Percentiles rank a stretch among this genome's conserved stretches.
These are phyloP conservation scores for Zenarchopterus dispar DNA, from an alignment of 2,797 vertebrate species.

Conservation along the genomic window DNA sequence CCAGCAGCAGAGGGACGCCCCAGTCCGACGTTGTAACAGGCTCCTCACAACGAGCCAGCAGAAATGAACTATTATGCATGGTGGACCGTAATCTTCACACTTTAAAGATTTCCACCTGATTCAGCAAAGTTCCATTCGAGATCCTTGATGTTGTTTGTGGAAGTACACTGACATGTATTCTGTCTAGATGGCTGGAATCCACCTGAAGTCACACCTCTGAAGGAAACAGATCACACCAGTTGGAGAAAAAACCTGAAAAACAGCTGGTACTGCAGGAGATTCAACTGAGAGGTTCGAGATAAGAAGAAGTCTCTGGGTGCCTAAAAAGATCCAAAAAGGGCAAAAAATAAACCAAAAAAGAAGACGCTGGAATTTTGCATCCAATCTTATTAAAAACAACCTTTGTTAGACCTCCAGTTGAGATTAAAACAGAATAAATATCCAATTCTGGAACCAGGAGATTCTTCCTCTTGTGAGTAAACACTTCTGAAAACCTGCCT, in stretches of 20 bases:
- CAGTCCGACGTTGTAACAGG: constrained; percentile 80
- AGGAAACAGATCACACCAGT: background rate
- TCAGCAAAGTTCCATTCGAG: background rate
- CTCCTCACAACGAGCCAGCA: constrained; percentile 83
- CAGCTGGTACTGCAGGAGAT: background rate
- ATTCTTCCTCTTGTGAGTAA: background rate
- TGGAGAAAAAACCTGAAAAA: background rate
- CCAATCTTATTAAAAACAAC: background rate
- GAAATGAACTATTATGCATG: constrained; percentile 73
- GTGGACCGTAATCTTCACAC: background rate
- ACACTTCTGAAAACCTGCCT: background rate
- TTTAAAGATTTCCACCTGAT: background rate
- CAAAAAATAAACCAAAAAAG: background rate
- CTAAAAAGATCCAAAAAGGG: constrained; percentile 7
- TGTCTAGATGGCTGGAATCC: background rate
- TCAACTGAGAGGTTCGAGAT: no score
- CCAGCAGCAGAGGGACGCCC: constrained; percentile 78
- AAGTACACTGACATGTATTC: no score
- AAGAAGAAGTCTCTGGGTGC: constrained; percentile 9
- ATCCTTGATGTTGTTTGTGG: no score
- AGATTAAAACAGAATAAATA: background rate
- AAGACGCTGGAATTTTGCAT: background rate
- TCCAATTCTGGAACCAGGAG: background rate
- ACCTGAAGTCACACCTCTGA: background rate
- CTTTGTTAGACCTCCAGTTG: background rate